These are phyloP conservation scores for Sarcophaga bullata DNA, from an alignment of 1,140 invertebrate genomes.

Conservation along the genomic window DNA sequence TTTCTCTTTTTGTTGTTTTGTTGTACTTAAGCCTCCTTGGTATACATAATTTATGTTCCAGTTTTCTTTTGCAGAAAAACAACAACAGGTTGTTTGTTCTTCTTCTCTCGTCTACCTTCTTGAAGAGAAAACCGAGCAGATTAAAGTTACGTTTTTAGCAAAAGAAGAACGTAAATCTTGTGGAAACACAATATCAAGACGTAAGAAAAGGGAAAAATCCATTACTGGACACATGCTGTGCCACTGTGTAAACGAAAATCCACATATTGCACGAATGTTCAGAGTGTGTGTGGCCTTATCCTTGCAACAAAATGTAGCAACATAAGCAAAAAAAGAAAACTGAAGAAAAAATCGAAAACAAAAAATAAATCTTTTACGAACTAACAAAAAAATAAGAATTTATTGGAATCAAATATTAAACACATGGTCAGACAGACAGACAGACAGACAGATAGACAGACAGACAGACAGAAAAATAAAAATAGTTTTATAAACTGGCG, in stretches of 20 bases:
- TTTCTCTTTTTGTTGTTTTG: too few relatives aligned
- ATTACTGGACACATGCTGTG: constrained; percentile 24
- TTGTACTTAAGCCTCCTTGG: too few relatives aligned
- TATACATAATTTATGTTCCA: constrained; percentile 2
- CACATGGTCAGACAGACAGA: too few relatives aligned
- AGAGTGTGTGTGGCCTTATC: constrained; percentile 4
- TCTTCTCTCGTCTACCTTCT: background rate
- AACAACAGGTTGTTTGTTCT: background rate
- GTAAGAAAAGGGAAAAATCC: too few relatives aligned
- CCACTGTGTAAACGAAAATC: background rate
- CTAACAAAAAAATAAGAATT: background rate
- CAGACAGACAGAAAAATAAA: background rate
- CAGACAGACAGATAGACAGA: too few relatives aligned
- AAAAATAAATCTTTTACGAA: background rate
- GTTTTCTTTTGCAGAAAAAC: background rate
- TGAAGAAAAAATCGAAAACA: background rate
- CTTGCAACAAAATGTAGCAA: background rate
- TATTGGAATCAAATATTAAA: background rate
- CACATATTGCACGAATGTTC: background rate
- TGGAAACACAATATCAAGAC: too few relatives aligned
- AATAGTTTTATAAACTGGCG: constrained; percentile 14
- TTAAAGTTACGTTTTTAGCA: background rate
- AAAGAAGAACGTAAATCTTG: background rate
- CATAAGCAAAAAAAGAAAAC: background rate
- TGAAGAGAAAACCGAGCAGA: background rate